phyloP scores from a whole-genome alignment of 2,113 vertebrate species.

The Nettapus auritus region DNA sequence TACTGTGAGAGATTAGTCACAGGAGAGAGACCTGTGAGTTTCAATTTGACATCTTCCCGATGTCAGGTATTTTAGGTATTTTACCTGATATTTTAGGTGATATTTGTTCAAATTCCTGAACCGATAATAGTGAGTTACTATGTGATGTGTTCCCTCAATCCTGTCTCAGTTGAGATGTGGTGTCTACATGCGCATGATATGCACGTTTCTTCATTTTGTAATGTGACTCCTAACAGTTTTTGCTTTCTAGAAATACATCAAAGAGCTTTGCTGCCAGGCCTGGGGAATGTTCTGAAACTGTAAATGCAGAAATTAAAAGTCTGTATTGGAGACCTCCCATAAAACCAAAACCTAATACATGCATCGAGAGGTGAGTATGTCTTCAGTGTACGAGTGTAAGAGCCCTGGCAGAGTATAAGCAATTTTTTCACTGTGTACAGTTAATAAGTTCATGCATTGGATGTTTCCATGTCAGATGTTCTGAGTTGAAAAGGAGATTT shows the following conservation, averaged over 20 bases:
- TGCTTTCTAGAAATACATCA: not conserved
- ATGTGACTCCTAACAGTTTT: not conserved
- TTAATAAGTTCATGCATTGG: not conserved
- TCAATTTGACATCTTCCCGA: not conserved
- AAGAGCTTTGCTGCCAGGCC: not conserved
- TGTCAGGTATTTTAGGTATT: not conserved
- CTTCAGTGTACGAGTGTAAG: not conserved
- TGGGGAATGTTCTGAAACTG: not conserved
- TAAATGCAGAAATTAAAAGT: not conserved
- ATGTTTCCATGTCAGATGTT: not conserved
- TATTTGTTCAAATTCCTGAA: not conserved
- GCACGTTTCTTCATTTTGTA: not conserved
- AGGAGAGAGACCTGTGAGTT: not conserved
- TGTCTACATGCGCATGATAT: not conserved
- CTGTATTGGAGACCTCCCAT: not conserved
- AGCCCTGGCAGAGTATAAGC: not conserved
- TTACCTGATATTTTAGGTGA: not conserved
- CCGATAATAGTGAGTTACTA: not conserved
- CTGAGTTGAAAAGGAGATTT: not conserved
- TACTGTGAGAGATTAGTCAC: not conserved
- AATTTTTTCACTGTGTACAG: not conserved
- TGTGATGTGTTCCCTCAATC: not conserved
- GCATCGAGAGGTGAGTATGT: constrained; percentile 53
- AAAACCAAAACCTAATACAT: not conserved
- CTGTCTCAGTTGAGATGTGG: not conserved